phyloP scores from a whole-genome alignment of 2,797 vertebrate species.

The Lagorchestes hirsutus region DNA sequence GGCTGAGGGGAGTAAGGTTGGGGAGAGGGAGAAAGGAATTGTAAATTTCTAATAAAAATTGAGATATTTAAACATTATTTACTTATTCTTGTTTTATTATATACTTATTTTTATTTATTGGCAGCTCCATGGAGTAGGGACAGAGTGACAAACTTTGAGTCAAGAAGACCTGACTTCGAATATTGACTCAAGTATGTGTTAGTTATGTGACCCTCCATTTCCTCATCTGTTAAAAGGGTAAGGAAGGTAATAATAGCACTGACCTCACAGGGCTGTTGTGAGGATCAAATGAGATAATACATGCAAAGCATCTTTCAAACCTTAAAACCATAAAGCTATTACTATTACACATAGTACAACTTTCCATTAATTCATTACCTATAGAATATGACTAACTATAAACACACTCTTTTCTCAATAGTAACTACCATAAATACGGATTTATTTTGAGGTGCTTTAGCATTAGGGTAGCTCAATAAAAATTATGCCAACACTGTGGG shows the following conservation, averaged over 20 bases:
- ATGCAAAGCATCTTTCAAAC: not conserved
- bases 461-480: not conserved
- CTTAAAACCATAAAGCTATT: not conserved
- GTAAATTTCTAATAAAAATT: not conserved
- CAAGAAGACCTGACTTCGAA: not conserved
- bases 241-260: not conserved
- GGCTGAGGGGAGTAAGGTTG: not conserved
- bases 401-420: constrained; percentile 11
- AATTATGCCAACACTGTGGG: not conserved
- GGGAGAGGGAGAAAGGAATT: not conserved
- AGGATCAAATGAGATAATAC: not conserved
- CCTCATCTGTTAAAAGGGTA: not conserved
- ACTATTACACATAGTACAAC: not conserved
- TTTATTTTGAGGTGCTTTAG: not conserved
- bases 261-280: not conserved
- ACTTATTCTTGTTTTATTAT: not conserved
- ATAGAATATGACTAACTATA: not conserved
- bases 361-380: not conserved
- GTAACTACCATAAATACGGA: constrained; percentile 22
- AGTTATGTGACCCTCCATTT: not conserved
- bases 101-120: not conserved
- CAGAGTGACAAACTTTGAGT: not conserved
- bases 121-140: not conserved
- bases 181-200: not conserved
- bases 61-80: not conserved